Evolutionary conservation across 2,888 invertebrate genomes (phyloP).

Genomic region (Notodonta dromedarius): DNA sequence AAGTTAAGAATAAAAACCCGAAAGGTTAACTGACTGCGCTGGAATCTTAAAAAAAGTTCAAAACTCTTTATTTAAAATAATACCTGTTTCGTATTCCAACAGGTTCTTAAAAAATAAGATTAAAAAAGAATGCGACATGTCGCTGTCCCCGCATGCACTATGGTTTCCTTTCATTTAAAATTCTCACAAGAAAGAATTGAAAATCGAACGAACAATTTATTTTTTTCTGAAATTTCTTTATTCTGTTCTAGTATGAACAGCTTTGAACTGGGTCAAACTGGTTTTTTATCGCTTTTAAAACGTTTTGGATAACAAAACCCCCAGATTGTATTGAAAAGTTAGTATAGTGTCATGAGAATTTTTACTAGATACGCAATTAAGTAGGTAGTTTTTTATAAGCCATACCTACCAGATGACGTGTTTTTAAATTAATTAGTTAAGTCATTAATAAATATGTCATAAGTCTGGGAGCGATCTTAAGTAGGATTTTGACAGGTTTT

Average conservation of each 20-base stretch:
- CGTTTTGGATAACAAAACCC: slow-evolving; percentile 34
- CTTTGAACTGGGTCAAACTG: slow-evolving; percentile 42
- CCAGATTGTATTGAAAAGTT: slow-evolving; percentile 25
- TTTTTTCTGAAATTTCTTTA: slow-evolving; percentile 21
- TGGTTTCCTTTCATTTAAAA: neutral
- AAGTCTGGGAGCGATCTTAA: no score
- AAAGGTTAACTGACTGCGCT: no score
- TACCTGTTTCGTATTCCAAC: slow-evolving; percentile 23
- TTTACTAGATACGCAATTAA: no score
- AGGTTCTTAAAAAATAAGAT: slow-evolving; percentile 17
- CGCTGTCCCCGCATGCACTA: neutral
- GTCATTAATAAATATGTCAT: no score
- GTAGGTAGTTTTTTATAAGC: no score
- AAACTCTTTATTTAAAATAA: slow-evolving; percentile 3
- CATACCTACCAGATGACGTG: no score
- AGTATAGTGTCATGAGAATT: slow-evolving; percentile 42
- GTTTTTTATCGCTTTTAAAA: slow-evolving; percentile 35
- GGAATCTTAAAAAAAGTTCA: no score
- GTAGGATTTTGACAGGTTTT: no score
- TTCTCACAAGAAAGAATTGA: slow-evolving; percentile 4
- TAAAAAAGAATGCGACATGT: neutral
- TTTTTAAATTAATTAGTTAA: no score
- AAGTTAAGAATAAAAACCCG: no score
- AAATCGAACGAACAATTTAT: slow-evolving; percentile 37
- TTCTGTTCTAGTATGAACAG: slow-evolving; percentile 32